A percentile compares a stretch with the other conserved stretches of the same genome.
Evolutionary conservation across 1,140 invertebrate species (phyloP).

Genomic region (Solenopsis fugax): DNA sequence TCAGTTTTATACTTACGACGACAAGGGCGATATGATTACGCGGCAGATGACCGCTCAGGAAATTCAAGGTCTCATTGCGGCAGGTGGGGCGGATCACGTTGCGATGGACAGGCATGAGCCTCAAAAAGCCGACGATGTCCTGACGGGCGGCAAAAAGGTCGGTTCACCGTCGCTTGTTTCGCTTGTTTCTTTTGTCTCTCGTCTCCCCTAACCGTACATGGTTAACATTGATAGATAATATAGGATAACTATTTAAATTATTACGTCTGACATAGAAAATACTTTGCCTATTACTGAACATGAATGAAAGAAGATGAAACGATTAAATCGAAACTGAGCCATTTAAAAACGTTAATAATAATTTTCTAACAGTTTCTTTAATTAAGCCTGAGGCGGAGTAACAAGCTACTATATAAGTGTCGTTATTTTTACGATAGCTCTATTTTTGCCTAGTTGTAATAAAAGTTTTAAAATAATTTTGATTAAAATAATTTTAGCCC

Average conservation of each 20-base stretch:
- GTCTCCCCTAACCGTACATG: not conserved
- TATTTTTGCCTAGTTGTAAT: too few relatives aligned
- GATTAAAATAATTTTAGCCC: too few relatives aligned
- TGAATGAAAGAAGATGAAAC: not conserved
- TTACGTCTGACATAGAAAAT: too few relatives aligned
- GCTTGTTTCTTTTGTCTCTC: constrained; percentile 30
- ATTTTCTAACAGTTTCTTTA: not conserved
- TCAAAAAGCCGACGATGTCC: constrained; percentile 78
- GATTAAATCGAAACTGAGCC: not conserved
- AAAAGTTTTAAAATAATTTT: too few relatives aligned
- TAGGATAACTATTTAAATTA: not conserved
- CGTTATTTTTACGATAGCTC: not conserved
- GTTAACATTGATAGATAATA: not conserved
- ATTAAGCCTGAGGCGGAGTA: not conserved
- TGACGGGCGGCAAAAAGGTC: constrained; percentile 78
- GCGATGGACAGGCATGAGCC: constrained; percentile 81
- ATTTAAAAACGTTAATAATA: not conserved
- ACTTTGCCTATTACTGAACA: not conserved
- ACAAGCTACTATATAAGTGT: not conserved
- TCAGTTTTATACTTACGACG: constrained; percentile 94
- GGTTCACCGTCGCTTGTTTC: not conserved
- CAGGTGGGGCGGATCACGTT: constrained; percentile 89
- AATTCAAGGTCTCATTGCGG: constrained; percentile 93
- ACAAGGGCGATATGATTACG: constrained; percentile 92
- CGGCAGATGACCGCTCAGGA: constrained; percentile 93